phyloP scores from a whole-genome alignment of 2,113 vertebrate genomes.

The Meleagris gallopavo region DNA sequence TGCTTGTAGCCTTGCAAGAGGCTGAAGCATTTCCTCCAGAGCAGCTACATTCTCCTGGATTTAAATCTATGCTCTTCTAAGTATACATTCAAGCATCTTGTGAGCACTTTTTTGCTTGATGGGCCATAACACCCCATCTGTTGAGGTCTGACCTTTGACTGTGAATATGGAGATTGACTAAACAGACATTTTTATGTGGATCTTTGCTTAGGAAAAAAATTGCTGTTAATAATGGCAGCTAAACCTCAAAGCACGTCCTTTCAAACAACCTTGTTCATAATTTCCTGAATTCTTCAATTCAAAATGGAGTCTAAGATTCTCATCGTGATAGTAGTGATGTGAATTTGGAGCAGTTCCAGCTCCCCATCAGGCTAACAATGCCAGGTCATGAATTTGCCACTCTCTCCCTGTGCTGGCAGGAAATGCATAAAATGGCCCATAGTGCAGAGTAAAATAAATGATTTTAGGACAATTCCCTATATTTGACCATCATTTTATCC shows the following conservation, averaged over 20 bases:
- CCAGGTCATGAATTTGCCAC: neutral
- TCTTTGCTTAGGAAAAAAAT: neutral
- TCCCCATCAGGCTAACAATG: neutral
- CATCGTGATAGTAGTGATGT: rapidly evolving
- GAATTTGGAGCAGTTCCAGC: neutral
- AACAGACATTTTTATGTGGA: neutral
- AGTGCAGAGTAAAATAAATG: neutral
- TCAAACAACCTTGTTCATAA: neutral
- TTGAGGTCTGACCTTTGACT: neutral
- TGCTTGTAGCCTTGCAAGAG: neutral
- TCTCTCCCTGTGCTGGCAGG: neutral
- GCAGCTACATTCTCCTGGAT: neutral
- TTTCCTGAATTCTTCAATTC: neutral
- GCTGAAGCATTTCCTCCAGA: neutral
- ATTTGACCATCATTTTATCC: neutral
- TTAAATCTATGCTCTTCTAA: neutral
- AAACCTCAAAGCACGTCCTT: neutral
- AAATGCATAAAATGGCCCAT: neutral
- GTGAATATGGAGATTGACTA: neutral
- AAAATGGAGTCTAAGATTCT: neutral
- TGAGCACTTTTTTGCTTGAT: neutral
- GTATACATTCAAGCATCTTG: neutral
- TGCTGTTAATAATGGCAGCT: neutral
- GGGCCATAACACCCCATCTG: neutral
- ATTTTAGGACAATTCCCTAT: neutral